phyloP scores from a whole-genome alignment of 2,113 vertebrate genomes.

The Xiphophorus couchianus region DNA sequence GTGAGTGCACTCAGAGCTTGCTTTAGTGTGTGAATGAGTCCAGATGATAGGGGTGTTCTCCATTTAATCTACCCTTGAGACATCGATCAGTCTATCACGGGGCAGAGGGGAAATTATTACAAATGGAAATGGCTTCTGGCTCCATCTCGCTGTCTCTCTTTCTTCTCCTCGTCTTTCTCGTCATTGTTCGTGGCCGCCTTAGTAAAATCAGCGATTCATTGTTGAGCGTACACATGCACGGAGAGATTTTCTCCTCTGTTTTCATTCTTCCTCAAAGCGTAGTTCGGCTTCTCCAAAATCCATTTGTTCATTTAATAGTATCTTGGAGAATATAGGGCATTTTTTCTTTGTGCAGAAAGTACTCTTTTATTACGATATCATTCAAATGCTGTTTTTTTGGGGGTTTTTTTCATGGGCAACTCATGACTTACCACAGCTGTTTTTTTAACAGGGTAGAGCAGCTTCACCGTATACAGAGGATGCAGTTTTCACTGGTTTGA shows the following conservation, averaged over 20 bases:
- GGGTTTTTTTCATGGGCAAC: too few relatives aligned
- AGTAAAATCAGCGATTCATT: conserved; percentile 62
- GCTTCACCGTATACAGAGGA: too few relatives aligned
- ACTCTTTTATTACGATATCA: conserved; percentile 19
- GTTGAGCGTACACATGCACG: conserved; percentile 41
- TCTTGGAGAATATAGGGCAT: conserved; percentile 5
- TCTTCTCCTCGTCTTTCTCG: conserved; percentile 19
- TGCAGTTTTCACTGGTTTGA: too few relatives aligned
- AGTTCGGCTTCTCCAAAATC: conserved; percentile 37
- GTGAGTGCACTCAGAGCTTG: conserved; percentile 38
- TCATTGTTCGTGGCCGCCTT: conserved; percentile 33
- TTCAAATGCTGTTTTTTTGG: conserved; percentile 9
- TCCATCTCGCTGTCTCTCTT: conserved; percentile 8
- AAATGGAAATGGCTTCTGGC: conserved; percentile 43
- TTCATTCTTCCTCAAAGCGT: conserved; percentile 59
- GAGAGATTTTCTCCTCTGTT: conserved; percentile 67
- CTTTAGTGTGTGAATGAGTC: conserved; percentile 42
- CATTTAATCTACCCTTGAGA: conserved; percentile 53
- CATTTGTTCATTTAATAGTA: conserved; percentile 44
- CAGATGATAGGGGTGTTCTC: conserved; percentile 40
- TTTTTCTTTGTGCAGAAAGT: conserved; percentile 18
- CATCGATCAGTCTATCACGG: conserved; percentile 46
- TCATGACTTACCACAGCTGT: too few relatives aligned
- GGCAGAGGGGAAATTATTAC: conserved; percentile 45
- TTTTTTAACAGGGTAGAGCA: too few relatives aligned